A percentile compares a stretch with the other conserved stretches of the same genome.
These are phyloP conservation scores for Chionis minor DNA, from an alignment of 2,113 vertebrate species.

Conservation along the genomic window DNA sequence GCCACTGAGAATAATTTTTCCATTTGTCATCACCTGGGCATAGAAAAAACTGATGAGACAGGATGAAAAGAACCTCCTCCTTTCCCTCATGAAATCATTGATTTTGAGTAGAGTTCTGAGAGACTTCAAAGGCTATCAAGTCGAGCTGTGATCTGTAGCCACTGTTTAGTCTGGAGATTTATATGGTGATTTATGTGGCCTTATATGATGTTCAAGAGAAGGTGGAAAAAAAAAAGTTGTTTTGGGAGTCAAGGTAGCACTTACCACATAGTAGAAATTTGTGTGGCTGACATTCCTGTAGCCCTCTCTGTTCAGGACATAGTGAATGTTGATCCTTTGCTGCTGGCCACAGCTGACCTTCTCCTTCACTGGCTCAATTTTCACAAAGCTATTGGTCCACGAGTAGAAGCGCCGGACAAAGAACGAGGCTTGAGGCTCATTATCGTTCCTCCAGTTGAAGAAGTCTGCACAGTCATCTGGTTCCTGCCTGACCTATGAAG, in stretches of 20 bases:
- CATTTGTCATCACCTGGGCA: conserved; percentile 76
- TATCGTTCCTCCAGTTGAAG: conserved; percentile 11
- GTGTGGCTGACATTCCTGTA: background rate
- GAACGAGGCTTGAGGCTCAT: background rate
- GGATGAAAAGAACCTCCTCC: background rate
- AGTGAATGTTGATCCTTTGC: background rate
- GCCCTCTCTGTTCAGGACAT: conserved; percentile 52
- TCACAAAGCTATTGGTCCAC: conserved; percentile 68
- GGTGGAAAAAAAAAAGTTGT: background rate
- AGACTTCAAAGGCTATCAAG: background rate
- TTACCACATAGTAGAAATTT: conserved; percentile 72
- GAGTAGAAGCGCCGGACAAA: conserved; percentile 70
- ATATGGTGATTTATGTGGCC: background rate
- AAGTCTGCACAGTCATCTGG: conserved; percentile 47
- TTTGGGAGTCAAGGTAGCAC: background rate
- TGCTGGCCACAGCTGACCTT: conserved; percentile 64
- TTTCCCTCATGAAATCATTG: background rate
- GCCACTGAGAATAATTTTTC: conserved; percentile 72
- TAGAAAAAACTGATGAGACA: background rate
- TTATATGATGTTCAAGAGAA: background rate
- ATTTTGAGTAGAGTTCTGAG: background rate
- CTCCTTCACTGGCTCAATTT: conserved; percentile 40
- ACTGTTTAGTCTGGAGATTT: background rate
- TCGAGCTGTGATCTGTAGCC: background rate
- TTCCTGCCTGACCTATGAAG: conserved; percentile 34